Conservation (phyloP, 2,113 vertebrate species). For the Myotis yumanensis region DNA sequence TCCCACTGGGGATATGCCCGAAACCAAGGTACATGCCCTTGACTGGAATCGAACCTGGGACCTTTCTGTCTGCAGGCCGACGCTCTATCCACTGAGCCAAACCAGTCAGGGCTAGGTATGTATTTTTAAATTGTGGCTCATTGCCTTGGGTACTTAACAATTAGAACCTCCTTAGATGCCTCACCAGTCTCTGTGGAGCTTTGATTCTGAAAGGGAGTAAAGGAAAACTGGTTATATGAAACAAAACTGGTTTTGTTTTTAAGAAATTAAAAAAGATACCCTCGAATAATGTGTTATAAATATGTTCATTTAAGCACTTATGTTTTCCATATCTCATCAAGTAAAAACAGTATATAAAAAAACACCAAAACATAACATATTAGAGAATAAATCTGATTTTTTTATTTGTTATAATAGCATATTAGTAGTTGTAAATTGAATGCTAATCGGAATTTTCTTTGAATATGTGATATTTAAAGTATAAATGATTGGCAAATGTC, state of each 20-base stretch:
- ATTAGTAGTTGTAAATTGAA: constrained; percentile 1
- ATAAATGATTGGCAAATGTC: constrained; percentile 8
- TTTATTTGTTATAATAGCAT: background rate
- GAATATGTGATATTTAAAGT: background rate
- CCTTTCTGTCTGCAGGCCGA: no score
- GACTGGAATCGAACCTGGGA: no score
- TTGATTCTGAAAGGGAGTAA: constrained; percentile 37
- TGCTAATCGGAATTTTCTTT: constrained; percentile 22
- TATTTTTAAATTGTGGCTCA: constrained; percentile 26
- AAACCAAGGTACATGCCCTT: no score
- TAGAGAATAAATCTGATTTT: constrained; percentile 11
- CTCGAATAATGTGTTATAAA: constrained; percentile 20
- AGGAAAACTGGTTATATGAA: constrained; percentile 14
- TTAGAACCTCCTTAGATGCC: background rate
- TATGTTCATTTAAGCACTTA: constrained; percentile 12
- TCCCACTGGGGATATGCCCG: no score
- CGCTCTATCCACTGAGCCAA: no score
- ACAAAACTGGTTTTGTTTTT: background rate
- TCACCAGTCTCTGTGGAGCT: background rate
- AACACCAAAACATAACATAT: background rate
- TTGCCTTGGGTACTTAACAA: background rate
- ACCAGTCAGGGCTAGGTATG: background rate
- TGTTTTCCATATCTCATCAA: constrained; percentile 9
- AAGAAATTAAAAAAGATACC: constrained; percentile 7
- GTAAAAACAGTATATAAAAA: constrained; percentile 23